Conservation (phyloP, 2,797 vertebrate species). For the Urosaurus nigricauda region DNA sequence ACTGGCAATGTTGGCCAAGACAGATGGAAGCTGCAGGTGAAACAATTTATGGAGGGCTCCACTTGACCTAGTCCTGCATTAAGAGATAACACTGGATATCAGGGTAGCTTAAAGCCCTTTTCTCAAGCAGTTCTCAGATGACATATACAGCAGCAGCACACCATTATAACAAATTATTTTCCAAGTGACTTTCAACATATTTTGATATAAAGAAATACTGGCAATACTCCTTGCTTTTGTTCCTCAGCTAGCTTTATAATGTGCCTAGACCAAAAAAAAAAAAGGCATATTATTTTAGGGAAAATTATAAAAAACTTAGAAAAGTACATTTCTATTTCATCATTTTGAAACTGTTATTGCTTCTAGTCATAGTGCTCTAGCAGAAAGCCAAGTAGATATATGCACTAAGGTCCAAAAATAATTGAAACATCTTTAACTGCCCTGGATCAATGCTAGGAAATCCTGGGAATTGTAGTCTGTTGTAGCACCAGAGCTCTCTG, state of each 20-base stretch:
- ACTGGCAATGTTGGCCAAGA: no score
- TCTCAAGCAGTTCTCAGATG: constrained; percentile 1
- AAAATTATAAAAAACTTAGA: constrained; percentile 49
- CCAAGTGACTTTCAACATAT: neutral
- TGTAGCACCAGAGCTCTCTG: no score
- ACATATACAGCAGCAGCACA: constrained; percentile 34
- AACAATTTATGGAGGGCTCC: no score
- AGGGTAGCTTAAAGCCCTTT: neutral
- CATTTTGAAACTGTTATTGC: neutral
- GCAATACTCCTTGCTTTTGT: constrained; percentile 28
- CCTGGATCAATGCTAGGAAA: no score
- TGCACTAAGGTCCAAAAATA: no score
- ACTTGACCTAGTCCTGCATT: neutral
- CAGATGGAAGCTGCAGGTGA: neutral
- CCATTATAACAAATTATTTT: constrained; percentile 2
- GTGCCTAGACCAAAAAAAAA: constrained; percentile 53
- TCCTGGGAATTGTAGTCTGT: no score
- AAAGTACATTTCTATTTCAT: constrained; percentile 10
- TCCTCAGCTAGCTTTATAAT: constrained; percentile 32
- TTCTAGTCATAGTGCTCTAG: neutral
- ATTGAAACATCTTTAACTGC: no score
- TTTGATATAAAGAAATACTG: constrained; percentile 42
- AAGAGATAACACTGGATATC: neutral
- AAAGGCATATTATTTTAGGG: neutral
- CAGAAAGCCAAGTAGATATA: neutral